Conservation (phyloP, 2,888 invertebrate species). For the Nephrotoma appendiculata region DNA sequence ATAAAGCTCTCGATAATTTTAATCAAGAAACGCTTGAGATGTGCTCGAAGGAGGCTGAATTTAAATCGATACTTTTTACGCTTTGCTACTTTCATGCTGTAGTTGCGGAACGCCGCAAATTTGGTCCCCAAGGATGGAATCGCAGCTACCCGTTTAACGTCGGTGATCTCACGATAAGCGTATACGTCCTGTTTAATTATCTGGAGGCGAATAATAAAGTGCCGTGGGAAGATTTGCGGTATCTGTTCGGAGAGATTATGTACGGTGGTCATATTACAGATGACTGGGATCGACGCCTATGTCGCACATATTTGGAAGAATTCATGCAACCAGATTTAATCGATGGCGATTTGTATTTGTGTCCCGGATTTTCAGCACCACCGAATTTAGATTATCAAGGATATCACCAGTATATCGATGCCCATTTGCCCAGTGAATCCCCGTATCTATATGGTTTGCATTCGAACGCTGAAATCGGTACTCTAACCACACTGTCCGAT, state of each 20-base stretch:
- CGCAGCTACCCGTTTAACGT: constrained; percentile 63
- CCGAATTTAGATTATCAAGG: constrained; percentile 76
- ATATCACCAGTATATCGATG: constrained; percentile 81
- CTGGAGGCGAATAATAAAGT: constrained; percentile 75
- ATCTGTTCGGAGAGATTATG: constrained; percentile 94
- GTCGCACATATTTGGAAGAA: constrained; percentile 71
- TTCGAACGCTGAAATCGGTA: constrained; percentile 91
- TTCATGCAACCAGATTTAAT: constrained; percentile 77
- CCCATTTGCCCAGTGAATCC: constrained; percentile 71
- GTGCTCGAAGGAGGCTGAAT: constrained; percentile 86
- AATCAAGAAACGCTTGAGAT: constrained; percentile 84
- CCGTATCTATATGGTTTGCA: constrained; percentile 88
- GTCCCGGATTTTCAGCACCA: constrained; percentile 74
- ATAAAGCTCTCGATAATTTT: constrained; percentile 85
- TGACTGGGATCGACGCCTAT: constrained; percentile 85
- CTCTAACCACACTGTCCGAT: constrained; percentile 74
- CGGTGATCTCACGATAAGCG: constrained; percentile 84
- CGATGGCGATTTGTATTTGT: constrained; percentile 70
- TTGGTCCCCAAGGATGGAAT: constrained; percentile 36
- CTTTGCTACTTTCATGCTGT: constrained; percentile 93
- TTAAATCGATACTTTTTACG: constrained; percentile 77
- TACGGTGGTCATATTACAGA: constrained; percentile 96
- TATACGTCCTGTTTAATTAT: constrained; percentile 81
- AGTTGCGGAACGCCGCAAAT: constrained; percentile 81
- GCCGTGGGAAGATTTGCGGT: constrained; percentile 89